Conservation (phyloP, 2,888 invertebrate species). For the Ceratothoa steindachneri region DNA sequence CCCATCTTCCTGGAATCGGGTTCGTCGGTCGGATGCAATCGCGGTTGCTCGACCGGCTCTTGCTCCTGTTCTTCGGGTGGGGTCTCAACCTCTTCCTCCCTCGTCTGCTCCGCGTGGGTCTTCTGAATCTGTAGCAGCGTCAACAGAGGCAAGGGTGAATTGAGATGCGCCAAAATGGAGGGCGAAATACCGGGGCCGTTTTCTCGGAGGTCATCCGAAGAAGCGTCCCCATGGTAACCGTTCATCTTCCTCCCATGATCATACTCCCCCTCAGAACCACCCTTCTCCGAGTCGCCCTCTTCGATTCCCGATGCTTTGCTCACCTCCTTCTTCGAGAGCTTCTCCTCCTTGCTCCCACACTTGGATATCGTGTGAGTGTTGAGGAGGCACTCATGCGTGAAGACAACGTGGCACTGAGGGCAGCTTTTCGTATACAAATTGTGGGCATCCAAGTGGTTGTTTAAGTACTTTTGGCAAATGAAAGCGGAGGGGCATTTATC, state of each 20-base stretch:
- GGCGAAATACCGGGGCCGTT: neutral
- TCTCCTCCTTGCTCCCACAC: slow-evolving; percentile 22
- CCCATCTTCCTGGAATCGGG: neutral
- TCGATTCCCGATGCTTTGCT: neutral
- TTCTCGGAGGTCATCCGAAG: neutral
- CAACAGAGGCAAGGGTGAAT: neutral
- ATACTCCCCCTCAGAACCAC: neutral
- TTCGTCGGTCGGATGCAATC: neutral
- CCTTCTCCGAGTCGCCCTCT: neutral
- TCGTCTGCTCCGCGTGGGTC: neutral
- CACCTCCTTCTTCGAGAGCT: neutral
- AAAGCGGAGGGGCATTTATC: slow-evolving; percentile 40
- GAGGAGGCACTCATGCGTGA: slow-evolving; percentile 38
- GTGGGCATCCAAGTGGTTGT: slow-evolving; percentile 35
- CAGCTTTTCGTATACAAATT: slow-evolving; percentile 30
- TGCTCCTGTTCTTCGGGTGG: neutral
- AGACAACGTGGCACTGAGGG: slow-evolving; percentile 31
- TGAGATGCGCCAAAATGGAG: neutral
- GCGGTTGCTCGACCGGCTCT: neutral
- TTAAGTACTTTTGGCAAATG: slow-evolving; percentile 41
- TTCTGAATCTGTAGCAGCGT: slow-evolving; percentile 8
- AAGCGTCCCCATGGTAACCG: neutral
- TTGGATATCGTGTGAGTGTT: slow-evolving; percentile 42
- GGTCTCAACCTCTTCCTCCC: neutral
- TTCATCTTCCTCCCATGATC: neutral